These are phyloP conservation scores for Temnothorax longispinosus DNA, from an alignment of 1,140 invertebrate genomes.

Conservation along the genomic window DNA sequence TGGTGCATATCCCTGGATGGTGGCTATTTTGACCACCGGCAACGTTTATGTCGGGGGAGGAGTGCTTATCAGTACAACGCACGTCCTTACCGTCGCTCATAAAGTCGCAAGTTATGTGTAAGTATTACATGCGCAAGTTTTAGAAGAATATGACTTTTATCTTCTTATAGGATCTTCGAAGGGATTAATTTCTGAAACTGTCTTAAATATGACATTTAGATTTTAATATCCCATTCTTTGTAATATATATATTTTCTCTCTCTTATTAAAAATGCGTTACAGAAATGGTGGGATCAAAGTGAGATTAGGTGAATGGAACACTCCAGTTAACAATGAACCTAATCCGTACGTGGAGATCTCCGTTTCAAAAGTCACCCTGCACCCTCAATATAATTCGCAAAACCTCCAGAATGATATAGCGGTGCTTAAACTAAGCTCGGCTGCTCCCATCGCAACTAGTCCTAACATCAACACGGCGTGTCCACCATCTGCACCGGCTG, in stretches of 20 bases:
- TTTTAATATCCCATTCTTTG: neutral
- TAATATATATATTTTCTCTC: too few relatives aligned
- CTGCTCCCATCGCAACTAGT: slow-evolving; percentile 87
- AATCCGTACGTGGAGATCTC: slow-evolving; percentile 88
- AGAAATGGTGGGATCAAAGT: slow-evolving; percentile 86
- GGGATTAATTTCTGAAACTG: neutral
- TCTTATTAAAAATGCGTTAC: slow-evolving; percentile 29
- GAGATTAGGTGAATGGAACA: slow-evolving; percentile 90
- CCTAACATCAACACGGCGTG: slow-evolving; percentile 91
- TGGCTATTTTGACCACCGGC: slow-evolving; percentile 83
- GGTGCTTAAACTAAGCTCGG: slow-evolving; percentile 87
- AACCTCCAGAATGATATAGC: slow-evolving; percentile 91
- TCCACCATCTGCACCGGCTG: slow-evolving; percentile 86
- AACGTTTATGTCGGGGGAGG: slow-evolving; percentile 90
- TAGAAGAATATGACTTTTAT: neutral
- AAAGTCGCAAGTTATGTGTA: slow-evolving; percentile 88
- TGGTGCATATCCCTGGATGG: slow-evolving; percentile 87
- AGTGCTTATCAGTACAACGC: slow-evolving; percentile 87
- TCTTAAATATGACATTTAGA: neutral
- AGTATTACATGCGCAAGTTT: slow-evolving; percentile 75
- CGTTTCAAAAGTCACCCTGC: slow-evolving; percentile 87
- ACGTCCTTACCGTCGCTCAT: slow-evolving; percentile 90
- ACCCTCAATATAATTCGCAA: slow-evolving; percentile 88
- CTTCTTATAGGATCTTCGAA: neutral
- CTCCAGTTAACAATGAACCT: slow-evolving; percentile 87